Evolutionary conservation across 2,797 vertebrate genomes (phyloP), one percentile per base, ranked within the genome.

Genomic region (Sus cebifrons): DNA sequence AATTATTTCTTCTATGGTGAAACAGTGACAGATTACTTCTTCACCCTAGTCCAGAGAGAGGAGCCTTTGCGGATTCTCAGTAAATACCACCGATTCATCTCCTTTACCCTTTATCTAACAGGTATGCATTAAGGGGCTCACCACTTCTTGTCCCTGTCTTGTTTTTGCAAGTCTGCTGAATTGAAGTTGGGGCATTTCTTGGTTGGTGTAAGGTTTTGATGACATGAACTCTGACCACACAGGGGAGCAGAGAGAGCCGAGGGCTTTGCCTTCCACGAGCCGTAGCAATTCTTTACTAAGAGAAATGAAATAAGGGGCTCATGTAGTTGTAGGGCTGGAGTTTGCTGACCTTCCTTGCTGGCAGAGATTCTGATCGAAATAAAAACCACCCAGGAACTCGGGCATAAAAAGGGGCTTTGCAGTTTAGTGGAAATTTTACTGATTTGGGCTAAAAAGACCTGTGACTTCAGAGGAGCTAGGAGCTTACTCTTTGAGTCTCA

Each of bases 1-100:
- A 99, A 99, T 98, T 99, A 99, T 98, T 99, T 99, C 98, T 99
- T 99, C 98, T 99, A 99, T 0, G 99, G 99, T 0, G 99, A 99
- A 98, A 99, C 99, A 0, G 99, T 99, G 95, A 99, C 99, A 0
- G 99, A 99, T 98, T 99, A 99, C 98, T 99, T 99, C 99, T 99
- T 99, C 98, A 99, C 99, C 0, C 98, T 99, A 99, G 99, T 99
- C 94, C 99, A 99, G 98, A 98, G 99, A 95, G 99, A 99, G 98
- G 99, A 99, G 97, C 99, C 99, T 0, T 98, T 99, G 96, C 98
- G 99, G 18, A 99, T 99, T 97, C 99, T 99, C 97, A 99, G 99
- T 99, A 99, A 99, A 99, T 99, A 99, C 97, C 99, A 99, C 95
- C 99, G 99, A 21, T 99, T 99, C 97, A 99, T 99, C 93, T 99